phyloP scores from a whole-genome alignment of 2,797 vertebrate genomes.

The Enteromius mattozi region DNA sequence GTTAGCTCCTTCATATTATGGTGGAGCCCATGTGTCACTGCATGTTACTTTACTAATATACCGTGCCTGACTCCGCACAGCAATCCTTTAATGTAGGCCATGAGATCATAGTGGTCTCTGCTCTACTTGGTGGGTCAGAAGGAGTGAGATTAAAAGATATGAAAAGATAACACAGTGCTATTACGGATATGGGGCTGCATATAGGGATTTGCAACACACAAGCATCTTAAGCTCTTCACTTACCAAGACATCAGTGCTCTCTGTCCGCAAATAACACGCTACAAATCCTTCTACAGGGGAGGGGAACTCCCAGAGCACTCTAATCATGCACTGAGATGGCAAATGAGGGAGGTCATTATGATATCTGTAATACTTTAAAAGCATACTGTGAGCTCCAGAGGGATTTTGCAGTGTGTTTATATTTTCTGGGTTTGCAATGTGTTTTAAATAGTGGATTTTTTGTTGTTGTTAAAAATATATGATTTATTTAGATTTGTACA shows the following conservation, averaged over 20 bases:
- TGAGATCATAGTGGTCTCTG: conserved; percentile 18
- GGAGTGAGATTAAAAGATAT: conserved; percentile 65
- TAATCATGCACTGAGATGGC: conserved; percentile 70
- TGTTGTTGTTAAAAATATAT: neutral
- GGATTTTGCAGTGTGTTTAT: conserved; percentile 12
- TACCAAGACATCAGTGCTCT: conserved; percentile 25
- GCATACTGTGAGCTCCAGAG: neutral
- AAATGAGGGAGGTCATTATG: conserved; percentile 42
- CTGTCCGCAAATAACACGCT: conserved; percentile 6
- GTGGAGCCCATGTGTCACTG: conserved; percentile 1
- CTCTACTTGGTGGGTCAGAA: conserved; percentile 56
- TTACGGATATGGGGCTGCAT: conserved; percentile 65
- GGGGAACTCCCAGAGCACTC: conserved; percentile 69
- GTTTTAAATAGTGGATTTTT: neutral
- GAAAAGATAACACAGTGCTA: conserved; percentile 65
- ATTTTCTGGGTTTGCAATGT: neutral
- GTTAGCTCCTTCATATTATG: neutral
- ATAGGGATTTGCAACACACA: conserved; percentile 65
- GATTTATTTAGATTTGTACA: neutral
- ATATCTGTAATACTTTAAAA: conserved; percentile 45
- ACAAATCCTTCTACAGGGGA: conserved; percentile 21
- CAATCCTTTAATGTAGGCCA: conserved; percentile 13
- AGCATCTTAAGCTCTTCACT: conserved; percentile 64
- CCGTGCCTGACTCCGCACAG: neutral
- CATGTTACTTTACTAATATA: neutral